phyloP scores from a whole-genome alignment of 2,113 vertebrate species.

The Stegastes partitus region DNA sequence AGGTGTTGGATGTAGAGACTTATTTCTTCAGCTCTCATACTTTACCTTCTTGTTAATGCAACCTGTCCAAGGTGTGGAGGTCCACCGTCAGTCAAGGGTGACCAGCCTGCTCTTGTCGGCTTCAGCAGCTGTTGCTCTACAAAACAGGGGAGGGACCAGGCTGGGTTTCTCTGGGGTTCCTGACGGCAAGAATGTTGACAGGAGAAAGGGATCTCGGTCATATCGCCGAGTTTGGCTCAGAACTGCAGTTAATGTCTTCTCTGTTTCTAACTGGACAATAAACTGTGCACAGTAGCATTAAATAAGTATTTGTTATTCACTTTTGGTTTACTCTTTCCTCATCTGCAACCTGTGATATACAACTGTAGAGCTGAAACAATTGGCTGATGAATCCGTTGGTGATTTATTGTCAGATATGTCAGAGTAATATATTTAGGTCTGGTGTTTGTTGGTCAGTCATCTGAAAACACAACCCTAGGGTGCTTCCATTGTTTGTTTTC shows the following conservation, averaged over 20 bases:
- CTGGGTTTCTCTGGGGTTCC: slow-evolving; percentile 8
- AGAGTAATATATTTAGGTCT: too few species aligned
- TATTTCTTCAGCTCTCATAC: not conserved
- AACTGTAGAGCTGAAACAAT: too few species aligned
- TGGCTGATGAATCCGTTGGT: too few species aligned
- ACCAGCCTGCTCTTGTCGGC: not conserved
- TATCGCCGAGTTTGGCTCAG: slow-evolving; percentile 27
- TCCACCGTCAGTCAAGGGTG: not conserved
- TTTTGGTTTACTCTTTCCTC: not conserved
- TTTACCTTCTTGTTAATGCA: slow-evolving; percentile 1
- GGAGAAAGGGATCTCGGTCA: slow-evolving; percentile 10
- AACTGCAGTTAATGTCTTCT: slow-evolving; percentile 10
- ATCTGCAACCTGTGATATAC: not conserved
- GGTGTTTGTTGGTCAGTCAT: too few species aligned
- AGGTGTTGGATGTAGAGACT: not conserved
- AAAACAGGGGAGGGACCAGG: slow-evolving; percentile 9
- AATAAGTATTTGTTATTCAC: not conserved
- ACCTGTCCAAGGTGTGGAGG: slow-evolving; percentile 19
- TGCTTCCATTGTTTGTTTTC: too few species aligned
- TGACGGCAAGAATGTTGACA: slow-evolving; percentile 40
- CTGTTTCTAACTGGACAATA: slow-evolving; percentile 7
- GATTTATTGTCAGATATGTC: too few species aligned
- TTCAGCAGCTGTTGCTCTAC: slow-evolving; percentile 35
- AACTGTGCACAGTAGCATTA: slow-evolving; percentile 11
- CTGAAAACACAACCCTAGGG: too few species aligned